Evolutionary conservation across 2,888 invertebrate species (phyloP).

Genomic region (Belgica antarctica): DNA sequence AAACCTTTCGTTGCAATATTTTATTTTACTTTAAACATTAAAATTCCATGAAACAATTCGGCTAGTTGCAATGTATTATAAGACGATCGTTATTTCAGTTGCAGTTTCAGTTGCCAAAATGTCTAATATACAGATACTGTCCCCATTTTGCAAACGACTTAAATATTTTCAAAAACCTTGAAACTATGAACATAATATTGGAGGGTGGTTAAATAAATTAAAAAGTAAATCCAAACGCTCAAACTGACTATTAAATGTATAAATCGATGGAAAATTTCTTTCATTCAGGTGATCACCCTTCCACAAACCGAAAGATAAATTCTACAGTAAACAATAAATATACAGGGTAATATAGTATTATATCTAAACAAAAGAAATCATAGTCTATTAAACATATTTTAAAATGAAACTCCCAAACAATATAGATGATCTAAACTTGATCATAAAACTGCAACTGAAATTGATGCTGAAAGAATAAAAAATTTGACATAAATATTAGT

Average conservation of each 20-base stretch:
- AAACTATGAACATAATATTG: not conserved
- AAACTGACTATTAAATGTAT: not conserved
- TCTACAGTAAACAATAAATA: constrained; percentile 8
- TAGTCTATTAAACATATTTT: not conserved
- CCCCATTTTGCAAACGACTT: not conserved
- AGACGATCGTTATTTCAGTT: not conserved
- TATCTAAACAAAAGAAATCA: not conserved
- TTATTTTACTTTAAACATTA: not conserved
- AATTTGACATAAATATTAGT: not conserved
- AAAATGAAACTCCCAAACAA: not conserved
- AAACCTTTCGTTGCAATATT: not conserved
- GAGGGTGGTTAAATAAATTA: no score
- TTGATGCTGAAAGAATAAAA: constrained; percentile 4
- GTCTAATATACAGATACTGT: not conserved
- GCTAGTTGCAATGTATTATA: not conserved
- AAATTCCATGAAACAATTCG: not conserved
- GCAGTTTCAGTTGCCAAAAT: constrained; percentile 17
- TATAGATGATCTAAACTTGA: not conserved
- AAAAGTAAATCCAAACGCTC: not conserved
- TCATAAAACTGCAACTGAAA: constrained; percentile 5
- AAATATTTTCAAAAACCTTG: not conserved
- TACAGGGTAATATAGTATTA: constrained; percentile 19
- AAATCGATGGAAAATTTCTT: not conserved
- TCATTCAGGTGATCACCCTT: not conserved
- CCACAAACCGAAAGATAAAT: not conserved